phyloP scores from a whole-genome alignment of 2,113 vertebrate genomes.

The Corythornis madagascariensis region DNA sequence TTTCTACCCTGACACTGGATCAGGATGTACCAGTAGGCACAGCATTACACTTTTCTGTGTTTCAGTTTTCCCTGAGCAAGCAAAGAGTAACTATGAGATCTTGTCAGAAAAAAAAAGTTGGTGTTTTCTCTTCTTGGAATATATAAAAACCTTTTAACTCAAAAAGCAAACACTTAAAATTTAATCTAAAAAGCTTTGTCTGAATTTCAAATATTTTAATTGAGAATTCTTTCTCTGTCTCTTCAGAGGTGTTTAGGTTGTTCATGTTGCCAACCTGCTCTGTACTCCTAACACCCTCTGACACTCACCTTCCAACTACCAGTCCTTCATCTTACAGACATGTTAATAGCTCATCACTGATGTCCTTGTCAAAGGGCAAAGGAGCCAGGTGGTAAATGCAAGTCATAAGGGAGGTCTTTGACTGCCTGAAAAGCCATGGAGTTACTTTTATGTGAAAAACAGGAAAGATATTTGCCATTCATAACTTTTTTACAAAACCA shows the following conservation, averaged over 20 bases:
- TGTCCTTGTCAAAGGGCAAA: not conserved
- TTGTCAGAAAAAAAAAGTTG: not conserved
- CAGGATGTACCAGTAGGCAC: not conserved
- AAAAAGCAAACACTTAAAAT: not conserved
- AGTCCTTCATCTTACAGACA: not conserved
- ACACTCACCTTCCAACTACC: not conserved
- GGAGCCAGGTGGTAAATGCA: not conserved
- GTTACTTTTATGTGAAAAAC: not conserved
- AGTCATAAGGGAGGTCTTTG: not conserved
- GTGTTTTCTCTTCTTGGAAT: not conserved
- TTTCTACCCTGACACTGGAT: not conserved
- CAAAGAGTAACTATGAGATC: not conserved
- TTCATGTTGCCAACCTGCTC: not conserved
- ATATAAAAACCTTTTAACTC: not conserved
- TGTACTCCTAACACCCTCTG: not conserved
- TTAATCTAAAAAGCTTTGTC: not conserved
- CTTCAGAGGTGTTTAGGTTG: not conserved
- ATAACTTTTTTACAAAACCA: not conserved
- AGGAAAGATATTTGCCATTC: not conserved
- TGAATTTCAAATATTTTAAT: not conserved
- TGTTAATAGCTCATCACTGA: not conserved
- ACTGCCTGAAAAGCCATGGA: not conserved
- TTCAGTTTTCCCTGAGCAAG: not conserved
- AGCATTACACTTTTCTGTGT: not conserved
- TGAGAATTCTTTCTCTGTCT: not conserved